Percentiles rank a stretch among this genome's conserved stretches.
phyloP scores from a whole-genome alignment of 2,888 invertebrate genomes.

The Ophioninae sp. region DNA sequence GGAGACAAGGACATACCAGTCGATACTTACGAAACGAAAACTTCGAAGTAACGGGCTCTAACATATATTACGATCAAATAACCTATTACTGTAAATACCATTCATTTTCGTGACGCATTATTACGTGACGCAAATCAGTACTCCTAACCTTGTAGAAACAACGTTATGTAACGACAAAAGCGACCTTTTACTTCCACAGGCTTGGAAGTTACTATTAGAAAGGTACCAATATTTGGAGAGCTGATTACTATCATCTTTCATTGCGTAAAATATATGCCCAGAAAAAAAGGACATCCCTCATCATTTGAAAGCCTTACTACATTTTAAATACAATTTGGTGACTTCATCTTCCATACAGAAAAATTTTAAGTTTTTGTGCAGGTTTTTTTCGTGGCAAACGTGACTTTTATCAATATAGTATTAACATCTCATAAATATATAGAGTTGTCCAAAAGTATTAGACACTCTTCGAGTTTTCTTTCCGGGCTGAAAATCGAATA shows the following conservation, averaged over 20 bases:
- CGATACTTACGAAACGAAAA: conserved; percentile 11
- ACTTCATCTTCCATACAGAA: neutral
- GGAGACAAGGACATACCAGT: conserved; percentile 6
- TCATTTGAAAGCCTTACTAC: neutral
- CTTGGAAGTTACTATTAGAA: conserved; percentile 8
- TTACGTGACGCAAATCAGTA: conserved; percentile 6
- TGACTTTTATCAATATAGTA: neutral
- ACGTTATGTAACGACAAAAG: conserved; percentile 25
- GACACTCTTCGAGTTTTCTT: too few relatives aligned
- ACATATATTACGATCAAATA: conserved; percentile 4
- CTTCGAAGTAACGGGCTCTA: conserved; percentile 1
- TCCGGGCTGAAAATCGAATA: too few relatives aligned
- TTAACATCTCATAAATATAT: neutral
- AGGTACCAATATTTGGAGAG: neutral
- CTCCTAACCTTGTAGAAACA: neutral
- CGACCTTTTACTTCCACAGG: conserved; percentile 25
- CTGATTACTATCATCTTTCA: conserved; percentile 17
- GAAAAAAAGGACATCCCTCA: neutral
- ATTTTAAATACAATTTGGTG: neutral
- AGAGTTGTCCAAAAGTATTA: too few relatives aligned
- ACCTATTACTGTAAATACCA: conserved; percentile 13
- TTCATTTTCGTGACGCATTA: conserved; percentile 23
- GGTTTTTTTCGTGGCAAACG: neutral
- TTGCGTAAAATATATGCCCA: conserved; percentile 16
- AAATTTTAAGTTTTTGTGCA: neutral